A percentile compares a stretch with the other conserved stretches of the same genome.
phyloP scores from a whole-genome alignment of 2,888 invertebrate genomes.

The Meiosimyza platycephala region DNA sequence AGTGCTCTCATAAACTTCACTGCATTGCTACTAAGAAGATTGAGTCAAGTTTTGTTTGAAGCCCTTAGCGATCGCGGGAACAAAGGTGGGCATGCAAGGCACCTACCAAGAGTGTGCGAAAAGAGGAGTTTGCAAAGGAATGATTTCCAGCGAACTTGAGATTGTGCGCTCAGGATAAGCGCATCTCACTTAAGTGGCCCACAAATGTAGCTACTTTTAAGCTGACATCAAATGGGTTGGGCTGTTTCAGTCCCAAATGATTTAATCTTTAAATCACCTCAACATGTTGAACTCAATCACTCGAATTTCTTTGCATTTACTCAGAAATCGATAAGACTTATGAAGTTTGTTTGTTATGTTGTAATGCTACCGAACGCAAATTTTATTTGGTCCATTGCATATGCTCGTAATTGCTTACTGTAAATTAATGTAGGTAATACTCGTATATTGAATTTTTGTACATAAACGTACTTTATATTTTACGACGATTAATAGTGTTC shows the following conservation, averaged over 20 bases:
- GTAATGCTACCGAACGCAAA: too few species aligned
- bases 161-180: constrained; percentile 16
- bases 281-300: background rate
- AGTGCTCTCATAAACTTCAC: background rate
- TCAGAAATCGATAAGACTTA: too few species aligned
- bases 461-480: too few species aligned
- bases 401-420: too few species aligned
- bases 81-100: constrained; percentile 7
- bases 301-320: too few species aligned
- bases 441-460: too few species aligned
- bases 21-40: background rate
- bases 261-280: constrained; percentile 20
- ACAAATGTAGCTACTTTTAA: constrained; percentile 5
- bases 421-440: too few species aligned
- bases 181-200: background rate
- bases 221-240: constrained; percentile 33
- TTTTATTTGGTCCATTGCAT: too few species aligned
- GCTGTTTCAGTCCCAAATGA: constrained; percentile 20
- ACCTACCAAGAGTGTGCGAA: constrained; percentile 14
- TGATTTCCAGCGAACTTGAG: constrained; percentile 17
- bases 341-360: too few species aligned
- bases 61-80: too few species aligned
- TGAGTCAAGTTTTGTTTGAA: too few species aligned
- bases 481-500: too few species aligned
- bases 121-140: background rate